Percentiles rank a stretch among this genome's conserved stretches.
Evolutionary conservation across 2,113 vertebrate genomes (phyloP).

Genomic region (Bos javanicus): DNA sequence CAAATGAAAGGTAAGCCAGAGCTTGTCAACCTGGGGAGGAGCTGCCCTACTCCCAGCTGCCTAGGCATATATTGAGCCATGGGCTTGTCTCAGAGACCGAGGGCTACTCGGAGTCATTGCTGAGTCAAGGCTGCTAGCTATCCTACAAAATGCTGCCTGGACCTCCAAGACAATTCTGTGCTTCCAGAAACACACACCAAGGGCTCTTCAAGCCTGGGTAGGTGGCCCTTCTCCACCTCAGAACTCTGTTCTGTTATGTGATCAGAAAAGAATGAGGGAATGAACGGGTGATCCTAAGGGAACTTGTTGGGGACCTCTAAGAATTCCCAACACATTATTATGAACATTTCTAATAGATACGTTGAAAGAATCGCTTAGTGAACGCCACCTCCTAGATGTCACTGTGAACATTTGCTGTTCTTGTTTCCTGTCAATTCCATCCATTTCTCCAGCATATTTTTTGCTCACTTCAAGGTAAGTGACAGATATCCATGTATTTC

Average conservation of each 20-base stretch:
- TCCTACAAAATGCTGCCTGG: rapidly evolving
- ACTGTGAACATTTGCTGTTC: background rate
- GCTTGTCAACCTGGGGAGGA: background rate
- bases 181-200: background rate
- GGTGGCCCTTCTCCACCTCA: too few relatives aligned
- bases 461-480: background rate
- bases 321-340: too few relatives aligned
- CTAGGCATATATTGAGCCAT: rapidly evolving
- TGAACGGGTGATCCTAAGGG: rapidly evolving
- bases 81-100: background rate
- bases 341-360: background rate
- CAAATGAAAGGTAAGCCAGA: background rate
- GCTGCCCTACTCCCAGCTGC: rapidly evolving
- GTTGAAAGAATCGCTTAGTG: background rate
- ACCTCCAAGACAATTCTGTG: too few relatives aligned
- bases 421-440: background rate
- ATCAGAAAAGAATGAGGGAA: background rate
- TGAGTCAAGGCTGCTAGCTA: background rate
- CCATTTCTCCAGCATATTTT: rapidly evolving
- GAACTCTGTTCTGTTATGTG: background rate
- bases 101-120: background rate
- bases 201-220: too few relatives aligned
- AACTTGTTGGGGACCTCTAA: background rate
- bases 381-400: rapidly evolving
- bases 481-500: background rate